phyloP scores from a whole-genome alignment of 2,888 invertebrate species.

The Cenopis cana region DNA sequence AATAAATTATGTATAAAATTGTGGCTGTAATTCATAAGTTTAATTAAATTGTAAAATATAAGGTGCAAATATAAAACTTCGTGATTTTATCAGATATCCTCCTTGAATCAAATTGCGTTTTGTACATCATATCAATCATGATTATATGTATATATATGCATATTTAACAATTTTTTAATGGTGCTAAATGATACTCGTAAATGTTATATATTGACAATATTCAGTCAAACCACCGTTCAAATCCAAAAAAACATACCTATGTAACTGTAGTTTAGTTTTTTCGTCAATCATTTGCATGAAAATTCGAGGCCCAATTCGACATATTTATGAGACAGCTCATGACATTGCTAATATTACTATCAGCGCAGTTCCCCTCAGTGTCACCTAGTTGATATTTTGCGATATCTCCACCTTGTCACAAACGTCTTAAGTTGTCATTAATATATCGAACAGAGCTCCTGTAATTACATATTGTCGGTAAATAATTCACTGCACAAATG shows the following conservation, averaged over 20 bases:
- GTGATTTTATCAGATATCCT: conserved; percentile 40
- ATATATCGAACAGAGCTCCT: too few species aligned
- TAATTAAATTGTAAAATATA: conserved; percentile 28
- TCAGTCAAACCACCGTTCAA: conserved; percentile 21
- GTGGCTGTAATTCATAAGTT: conserved; percentile 47
- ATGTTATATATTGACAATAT: conserved; percentile 1
- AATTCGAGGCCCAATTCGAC: not conserved
- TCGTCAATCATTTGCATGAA: not conserved
- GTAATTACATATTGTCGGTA: too few species aligned
- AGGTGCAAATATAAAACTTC: conserved; percentile 41
- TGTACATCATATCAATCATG: conserved; percentile 36
- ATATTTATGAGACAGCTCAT: not conserved
- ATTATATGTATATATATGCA: not conserved
- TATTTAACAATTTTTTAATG: conserved; percentile 34
- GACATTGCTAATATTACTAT: not conserved
- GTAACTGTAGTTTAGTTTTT: not conserved
- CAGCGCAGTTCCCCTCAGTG: not conserved
- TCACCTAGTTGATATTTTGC: too few species aligned
- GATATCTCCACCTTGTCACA: too few species aligned
- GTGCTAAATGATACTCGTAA: conserved; percentile 32
- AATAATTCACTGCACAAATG: too few species aligned
- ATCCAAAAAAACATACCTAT: conserved; percentile 7
- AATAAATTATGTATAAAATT: conserved; percentile 58
- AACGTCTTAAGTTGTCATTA: too few species aligned
- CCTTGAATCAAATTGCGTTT: conserved; percentile 27